Base-by-base conservation (phyloP, 2,797 vertebrate species). In the Dallia pectoralis region DNA sequence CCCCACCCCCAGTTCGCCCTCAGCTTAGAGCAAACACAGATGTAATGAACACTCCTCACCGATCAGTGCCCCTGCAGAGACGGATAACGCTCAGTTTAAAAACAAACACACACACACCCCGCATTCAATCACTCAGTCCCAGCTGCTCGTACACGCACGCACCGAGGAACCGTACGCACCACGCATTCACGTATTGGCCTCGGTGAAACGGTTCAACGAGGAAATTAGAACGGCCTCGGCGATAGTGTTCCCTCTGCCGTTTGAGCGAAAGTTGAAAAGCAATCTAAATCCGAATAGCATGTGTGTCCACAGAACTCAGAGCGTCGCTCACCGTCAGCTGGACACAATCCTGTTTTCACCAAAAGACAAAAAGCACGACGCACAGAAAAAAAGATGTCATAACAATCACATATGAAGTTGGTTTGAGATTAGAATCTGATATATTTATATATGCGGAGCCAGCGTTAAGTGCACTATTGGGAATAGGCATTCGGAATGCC, bases 21-120 rank as follows among this genome's bases (percentile, higher is more conserved):
- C 40, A 72, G 61, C 56, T 48, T 29, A 69, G 71, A 69, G 12
- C 33, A 68, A 48, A 74, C 69, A 69, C 66, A 70, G 36, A 73
- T 32, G 29, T 67, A 73, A 49, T 75, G n/a, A 63, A 74, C 33
- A 40, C 47, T 56, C 74, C 63, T 74, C 73, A 27, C 63, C 72
- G 71, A 56, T 83, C 72, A 76, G 44, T 67, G 81, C 77, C 67
- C 33, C 27, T 53, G 56, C 61, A 80, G n/a, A 32, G 67, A 27
- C 15, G 0, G 14, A 22, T 44, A 73, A 73, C 79, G 76, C 59
- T 68, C 79, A 67, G 12, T 65, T 25, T 62, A 68, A 48, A 74
- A 69, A 48, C 71, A 72, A 64, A 40, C 25, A 59, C 66, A 77
- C 48, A 64, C 63, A 74, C 18, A 71, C 33, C 71, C 66, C n/a